Evolutionary conservation across 2,113 vertebrate genomes (phyloP).

Genomic region (Hippoglossus stenolepis): DNA sequence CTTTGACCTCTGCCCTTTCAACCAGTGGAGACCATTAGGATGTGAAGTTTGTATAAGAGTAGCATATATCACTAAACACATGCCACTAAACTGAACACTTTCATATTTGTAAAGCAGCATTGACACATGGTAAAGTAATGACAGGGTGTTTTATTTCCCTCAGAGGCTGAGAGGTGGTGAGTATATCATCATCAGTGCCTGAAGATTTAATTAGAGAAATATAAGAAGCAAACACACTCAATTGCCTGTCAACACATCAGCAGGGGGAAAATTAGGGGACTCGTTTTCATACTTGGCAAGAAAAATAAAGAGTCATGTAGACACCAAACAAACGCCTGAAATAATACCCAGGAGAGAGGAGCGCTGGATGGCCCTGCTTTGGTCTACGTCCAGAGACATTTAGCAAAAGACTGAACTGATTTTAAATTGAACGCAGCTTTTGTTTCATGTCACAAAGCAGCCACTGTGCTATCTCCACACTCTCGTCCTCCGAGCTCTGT

Average conservation of each 20-base stretch:
- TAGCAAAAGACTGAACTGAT: conserved; percentile 18
- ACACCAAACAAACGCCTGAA: conserved; percentile 6
- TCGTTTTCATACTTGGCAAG: conserved; percentile 1
- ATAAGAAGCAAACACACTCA: background rate
- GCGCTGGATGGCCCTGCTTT: conserved; percentile 25
- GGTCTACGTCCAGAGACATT: conserved; percentile 27
- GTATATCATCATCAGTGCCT: background rate
- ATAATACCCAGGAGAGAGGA: background rate
- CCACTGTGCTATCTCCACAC: conserved; percentile 52
- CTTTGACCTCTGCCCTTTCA: conserved; percentile 55
- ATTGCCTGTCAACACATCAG: conserved; percentile 19
- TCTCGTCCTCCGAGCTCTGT: conserved; percentile 37
- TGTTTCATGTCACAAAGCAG: conserved; percentile 71
- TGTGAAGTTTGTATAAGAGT: background rate
- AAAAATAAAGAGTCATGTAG: background rate
- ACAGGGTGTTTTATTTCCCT: background rate
- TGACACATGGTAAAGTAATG: background rate
- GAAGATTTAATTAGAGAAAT: conserved; percentile 1
- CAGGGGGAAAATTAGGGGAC: background rate
- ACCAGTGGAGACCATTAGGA: conserved; percentile 6
- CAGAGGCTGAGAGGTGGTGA: background rate
- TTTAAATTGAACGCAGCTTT: conserved; percentile 69
- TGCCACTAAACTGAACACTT: background rate
- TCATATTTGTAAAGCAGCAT: background rate
- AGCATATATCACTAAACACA: background rate